Conservation (phyloP, 2,888 invertebrate genomes). For the Pandemis corylana region DNA sequence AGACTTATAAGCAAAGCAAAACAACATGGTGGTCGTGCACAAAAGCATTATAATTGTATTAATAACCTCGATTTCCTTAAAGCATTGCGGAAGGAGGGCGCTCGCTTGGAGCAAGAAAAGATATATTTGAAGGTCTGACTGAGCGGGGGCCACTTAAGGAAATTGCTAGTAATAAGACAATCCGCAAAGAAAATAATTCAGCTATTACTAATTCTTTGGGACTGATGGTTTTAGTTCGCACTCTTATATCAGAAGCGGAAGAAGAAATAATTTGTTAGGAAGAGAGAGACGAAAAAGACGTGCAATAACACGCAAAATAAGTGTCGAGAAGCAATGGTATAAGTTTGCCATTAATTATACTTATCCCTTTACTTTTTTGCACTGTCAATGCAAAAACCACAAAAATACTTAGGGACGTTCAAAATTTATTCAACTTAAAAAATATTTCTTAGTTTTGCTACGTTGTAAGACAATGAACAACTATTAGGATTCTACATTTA, state of each 20-base stretch:
- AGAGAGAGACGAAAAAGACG: no score
- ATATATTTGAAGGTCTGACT: conserved; percentile 38
- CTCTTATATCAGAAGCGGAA: not conserved
- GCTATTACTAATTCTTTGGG: conserved; percentile 49
- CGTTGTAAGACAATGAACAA: no score
- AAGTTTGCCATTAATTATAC: no score
- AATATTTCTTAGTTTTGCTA: no score
- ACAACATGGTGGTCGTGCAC: not conserved
- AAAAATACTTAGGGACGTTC: no score
- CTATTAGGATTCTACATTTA: no score
- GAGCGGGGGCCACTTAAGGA: conserved; percentile 53
- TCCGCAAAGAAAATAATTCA: conserved; percentile 55
- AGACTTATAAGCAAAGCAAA: not conserved
- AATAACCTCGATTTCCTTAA: conserved; percentile 39
- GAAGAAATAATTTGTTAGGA: not conserved
- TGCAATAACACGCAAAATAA: no score
- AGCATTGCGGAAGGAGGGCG: conserved; percentile 48
- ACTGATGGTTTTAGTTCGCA: conserved; percentile 46
- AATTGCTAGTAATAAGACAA: conserved; percentile 62
- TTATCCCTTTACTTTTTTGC: no score
- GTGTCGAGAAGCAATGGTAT: no score
- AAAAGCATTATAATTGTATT: conserved; percentile 18
- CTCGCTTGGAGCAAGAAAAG: conserved; percentile 46
- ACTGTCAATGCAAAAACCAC: no score
- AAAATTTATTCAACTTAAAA: no score